Conservation (phyloP, 2,888 invertebrate species). For the Ormyrus thymus region DNA sequence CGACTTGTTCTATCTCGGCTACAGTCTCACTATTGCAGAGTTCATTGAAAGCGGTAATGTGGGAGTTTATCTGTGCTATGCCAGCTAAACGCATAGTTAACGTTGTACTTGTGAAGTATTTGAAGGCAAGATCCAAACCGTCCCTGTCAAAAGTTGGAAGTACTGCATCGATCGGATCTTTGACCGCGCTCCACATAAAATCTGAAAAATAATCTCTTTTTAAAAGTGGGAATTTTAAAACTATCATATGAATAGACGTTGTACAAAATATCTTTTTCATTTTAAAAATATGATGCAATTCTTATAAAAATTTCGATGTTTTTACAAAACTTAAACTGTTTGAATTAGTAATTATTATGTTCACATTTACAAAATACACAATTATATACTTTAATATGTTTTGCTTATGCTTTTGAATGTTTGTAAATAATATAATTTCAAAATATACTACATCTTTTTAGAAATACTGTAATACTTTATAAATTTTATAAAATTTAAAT, state of each 20-base stretch:
- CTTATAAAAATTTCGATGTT: too few relatives aligned
- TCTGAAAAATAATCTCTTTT: slow-evolving; percentile 76
- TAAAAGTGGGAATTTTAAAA: too few relatives aligned
- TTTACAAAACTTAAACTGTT: too few relatives aligned
- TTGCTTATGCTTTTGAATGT: too few relatives aligned
- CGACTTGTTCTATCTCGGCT: slow-evolving; percentile 89
- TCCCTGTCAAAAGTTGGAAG: slow-evolving; percentile 89
- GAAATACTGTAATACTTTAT: too few relatives aligned
- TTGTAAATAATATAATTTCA: too few relatives aligned
- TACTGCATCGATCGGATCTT: slow-evolving; percentile 91
- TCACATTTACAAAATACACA: background rate
- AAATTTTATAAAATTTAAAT: too few relatives aligned
- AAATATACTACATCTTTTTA: too few relatives aligned
- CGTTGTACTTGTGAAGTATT: slow-evolving; percentile 96
- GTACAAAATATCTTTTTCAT: too few relatives aligned
- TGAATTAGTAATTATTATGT: too few relatives aligned
- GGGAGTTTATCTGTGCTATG: slow-evolving; percentile 95
- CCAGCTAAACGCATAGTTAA: slow-evolving; percentile 95
- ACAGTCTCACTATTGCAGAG: slow-evolving; percentile 92
- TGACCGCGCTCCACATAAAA: slow-evolving; percentile 96
- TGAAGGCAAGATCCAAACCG: slow-evolving; percentile 94
- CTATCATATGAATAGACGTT: too few relatives aligned
- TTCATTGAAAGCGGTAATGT: slow-evolving; percentile 93
- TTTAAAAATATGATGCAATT: too few relatives aligned
- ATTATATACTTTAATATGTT: background rate